Base-by-base conservation (phyloP, 2,888 invertebrate species). In the Tetheella fluctuosa region DNA sequence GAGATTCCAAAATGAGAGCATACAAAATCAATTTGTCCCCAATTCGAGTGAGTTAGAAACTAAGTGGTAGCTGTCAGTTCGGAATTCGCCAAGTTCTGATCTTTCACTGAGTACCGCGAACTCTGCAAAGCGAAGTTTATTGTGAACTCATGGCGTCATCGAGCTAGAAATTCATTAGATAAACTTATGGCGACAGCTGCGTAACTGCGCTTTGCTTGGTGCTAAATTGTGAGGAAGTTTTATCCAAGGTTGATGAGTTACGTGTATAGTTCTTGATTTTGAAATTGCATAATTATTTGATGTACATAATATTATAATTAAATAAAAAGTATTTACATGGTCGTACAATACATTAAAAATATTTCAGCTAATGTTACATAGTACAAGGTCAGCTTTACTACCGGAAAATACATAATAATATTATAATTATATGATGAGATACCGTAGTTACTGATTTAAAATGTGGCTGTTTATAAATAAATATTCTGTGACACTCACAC, bases 121-220 rank as follows among this genome's bases (percentile, higher is more conserved):
- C 48, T 48, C 48, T 48, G 48, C 48, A 48, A n/a, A n/a, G 42
- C 17, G 42, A 17, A 42, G 42, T 42, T 42, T 42, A 42, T 42
- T 20, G 20, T 20, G 48, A 48, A 48, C 48, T 48, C 48, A 10
- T 7, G 10, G 48, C 20, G 17, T 48, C 20, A 20, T 48, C 48
- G 48, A 48, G 17, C 48, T 48, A 10, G 17, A 10, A 20, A 48
- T 20, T 48, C 20, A 48, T 48, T 48, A 48, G 48, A 20, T 20
- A 7, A 48, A 48, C 48, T 48, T 48, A 20, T 10, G 48, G 20
- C 7, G 48, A 20, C 48, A 48, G 48, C 48, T 48, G 48, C 17
- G 20, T 48, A 10, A 48, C 1, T 48, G 48, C 20, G 48, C 17
- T 48, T 20, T 20, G n/a, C 48, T 48, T 20, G 15, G 15, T 2